Evolutionary conservation across 2,113 vertebrate species (phyloP).

Genomic region (Centropus bengalensis): DNA sequence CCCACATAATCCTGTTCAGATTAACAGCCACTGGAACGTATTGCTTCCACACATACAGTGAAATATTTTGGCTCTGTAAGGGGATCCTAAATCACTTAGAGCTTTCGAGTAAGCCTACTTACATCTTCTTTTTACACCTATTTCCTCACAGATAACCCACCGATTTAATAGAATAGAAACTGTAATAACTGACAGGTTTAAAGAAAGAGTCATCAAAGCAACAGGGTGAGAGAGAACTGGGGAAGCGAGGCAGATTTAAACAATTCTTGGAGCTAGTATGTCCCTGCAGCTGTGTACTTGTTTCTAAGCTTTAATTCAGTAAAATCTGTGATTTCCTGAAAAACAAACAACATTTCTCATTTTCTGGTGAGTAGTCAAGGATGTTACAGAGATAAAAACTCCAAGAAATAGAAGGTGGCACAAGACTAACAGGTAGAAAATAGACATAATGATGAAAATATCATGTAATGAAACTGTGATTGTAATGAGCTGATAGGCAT

Average conservation of each 20-base stretch:
- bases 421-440: background rate
- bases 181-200: background rate
- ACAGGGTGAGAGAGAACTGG: background rate
- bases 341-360: background rate
- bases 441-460: background rate
- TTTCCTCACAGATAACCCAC: background rate
- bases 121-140: background rate
- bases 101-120: background rate
- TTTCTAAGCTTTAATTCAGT: background rate
- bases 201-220: background rate
- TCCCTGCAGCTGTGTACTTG: background rate
- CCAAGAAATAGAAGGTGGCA: background rate
- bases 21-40: background rate
- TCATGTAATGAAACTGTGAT: background rate
- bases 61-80: background rate
- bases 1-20: background rate
- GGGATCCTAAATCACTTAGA: background rate
- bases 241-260: background rate
- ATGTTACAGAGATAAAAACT: background rate
- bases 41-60: background rate
- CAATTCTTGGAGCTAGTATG: background rate
- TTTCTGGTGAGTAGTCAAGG: background rate
- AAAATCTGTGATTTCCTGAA: background rate
- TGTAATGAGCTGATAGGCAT: accelerated
- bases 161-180: background rate